Base-by-base conservation (phyloP, 2,888 invertebrate genomes). In the Metalampra italica region DNA sequence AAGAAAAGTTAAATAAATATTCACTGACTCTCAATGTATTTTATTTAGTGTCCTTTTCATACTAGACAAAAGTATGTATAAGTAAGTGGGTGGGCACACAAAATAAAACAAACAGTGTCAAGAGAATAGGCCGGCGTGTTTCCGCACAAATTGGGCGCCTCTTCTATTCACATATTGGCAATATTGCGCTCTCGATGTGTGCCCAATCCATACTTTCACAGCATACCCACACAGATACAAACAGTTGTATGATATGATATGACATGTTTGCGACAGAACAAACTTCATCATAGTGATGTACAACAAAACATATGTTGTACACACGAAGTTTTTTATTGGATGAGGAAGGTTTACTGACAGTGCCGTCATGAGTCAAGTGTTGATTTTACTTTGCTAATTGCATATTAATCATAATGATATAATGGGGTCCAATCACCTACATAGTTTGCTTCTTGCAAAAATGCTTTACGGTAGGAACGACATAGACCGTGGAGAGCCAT, bases 71-170 rank as follows among this genome's bases (percentile, higher is more conserved):
- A 15, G 39, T 15, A 12, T 12, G 39, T 39, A 39, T 39, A 34
- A 29, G 41, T 49, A 51, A 15, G 34, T 46, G 46, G 30, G 43
- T 50, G 45, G 43, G 41, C 36, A 46, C 22, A 41, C 49, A 45
- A 54, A 53, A 54, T 53, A 55, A 59, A 52, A 55, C 53, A 61
- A 58, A 59, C 54, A 62, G 49, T 50, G 57, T 48, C 52, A 52
- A 59, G 54, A 44, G 51, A 50, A 51, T 52, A 45, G 46, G 46
- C 30, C 57, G 62, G 60, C 64, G 65, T 68, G 68, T 68, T 68
- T 67, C 64, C 60, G 65, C 59, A 69, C 71, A 80, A 80, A 80
- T 81, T 80, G 80, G 75, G 68, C 75, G 75, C 68, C 74, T 39
- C 68, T 73, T 68, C 73, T 62, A 69, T 70, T 75, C 75, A 58